Evolutionary conservation across 2,888 invertebrate species (phyloP).

Genomic region (Rutpela maculata): DNA sequence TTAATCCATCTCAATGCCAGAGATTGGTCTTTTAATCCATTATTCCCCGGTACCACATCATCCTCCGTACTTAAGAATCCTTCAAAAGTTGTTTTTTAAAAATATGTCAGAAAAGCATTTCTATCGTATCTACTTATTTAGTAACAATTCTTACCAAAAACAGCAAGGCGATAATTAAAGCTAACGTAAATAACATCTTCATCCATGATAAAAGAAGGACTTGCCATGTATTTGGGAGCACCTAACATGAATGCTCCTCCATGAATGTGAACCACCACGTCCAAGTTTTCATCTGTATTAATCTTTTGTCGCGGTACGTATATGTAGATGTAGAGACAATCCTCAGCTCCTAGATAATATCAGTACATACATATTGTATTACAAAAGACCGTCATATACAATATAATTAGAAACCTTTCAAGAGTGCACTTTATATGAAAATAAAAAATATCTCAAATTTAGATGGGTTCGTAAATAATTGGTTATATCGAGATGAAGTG

Average conservation of each 20-base stretch:
- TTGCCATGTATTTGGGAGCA: slow-evolving; percentile 71
- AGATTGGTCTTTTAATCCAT: slow-evolving; percentile 70
- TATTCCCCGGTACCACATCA: slow-evolving; percentile 69
- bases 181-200: slow-evolving; percentile 68
- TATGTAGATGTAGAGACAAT: slow-evolving; percentile 81
- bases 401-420: too few relatives aligned
- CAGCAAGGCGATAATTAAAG: slow-evolving; percentile 68
- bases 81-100: slow-evolving; percentile 45
- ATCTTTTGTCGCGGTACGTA: slow-evolving; percentile 76
- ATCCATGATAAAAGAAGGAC: slow-evolving; percentile 71
- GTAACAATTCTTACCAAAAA: slow-evolving; percentile 61
- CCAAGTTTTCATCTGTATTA: slow-evolving; percentile 68
- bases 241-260: slow-evolving; percentile 75
- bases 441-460: too few relatives aligned
- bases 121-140: not conserved
- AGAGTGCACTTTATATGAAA: too few relatives aligned
- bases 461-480: too few relatives aligned
- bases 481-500: too few relatives aligned
- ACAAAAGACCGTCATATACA: not conserved
- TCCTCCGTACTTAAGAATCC: slow-evolving; percentile 71
- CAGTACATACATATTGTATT: not conserved
- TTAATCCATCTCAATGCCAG: slow-evolving; percentile 69
- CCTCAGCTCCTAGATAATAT: slow-evolving; percentile 76
- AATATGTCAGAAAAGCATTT: not conserved
- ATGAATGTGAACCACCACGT: slow-evolving; percentile 74